Evolutionary conservation across 2,888 invertebrate species (phyloP), one percentile per base, ranked within the genome.

Genomic region (Xestia sexstrigata): DNA sequence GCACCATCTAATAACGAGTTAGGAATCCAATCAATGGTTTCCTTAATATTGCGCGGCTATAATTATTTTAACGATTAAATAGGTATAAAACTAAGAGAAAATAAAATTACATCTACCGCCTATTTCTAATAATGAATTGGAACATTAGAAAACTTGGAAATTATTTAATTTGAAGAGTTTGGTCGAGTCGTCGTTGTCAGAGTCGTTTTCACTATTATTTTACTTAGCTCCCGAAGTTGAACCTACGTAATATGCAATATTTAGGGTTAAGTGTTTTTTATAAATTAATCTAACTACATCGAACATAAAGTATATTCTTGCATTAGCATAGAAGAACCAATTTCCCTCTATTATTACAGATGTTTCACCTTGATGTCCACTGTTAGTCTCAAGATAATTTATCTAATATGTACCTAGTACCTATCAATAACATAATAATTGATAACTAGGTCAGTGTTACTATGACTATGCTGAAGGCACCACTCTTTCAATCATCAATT

Each of bases 381-480:
- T 84, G 47, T 70, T 81, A 30, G 78, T 81, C 73, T 65, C 73
- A 74, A 74, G 83, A 81, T 81, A 81, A 83, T 81, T 81, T 47
- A 84, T 83, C 52, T 85, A 81, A 60, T 78, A 70, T 55, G 67
- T 73, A 81, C 72, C 77, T 84, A 84, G 67, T 60, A 77, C 72
- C 72, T 84, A 84, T 83, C 85, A 84, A 81, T 83, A 77, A 63
- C 63, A 78, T 81, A 81, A 74, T 81, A 78, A 81, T 74, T 78
- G n/a, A 81, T 74, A 85, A 62, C 82, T 81, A 71, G 78, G 83
- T 85, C 83, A 83, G 65, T 83, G 83, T 78, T 78, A n/a, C n/a
- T n/a, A 74, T 47, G 65, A 68, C 23, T 60, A 17, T 69, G 17
- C 65, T 76, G 52, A 26, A 81, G 67, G 35, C 58, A 78, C 71